These are phyloP conservation scores for western clawed frog (Xenopus tropicalis) DNA, from an alignment of 2,113 vertebrate genomes.

Conservation along the genomic window DNA sequence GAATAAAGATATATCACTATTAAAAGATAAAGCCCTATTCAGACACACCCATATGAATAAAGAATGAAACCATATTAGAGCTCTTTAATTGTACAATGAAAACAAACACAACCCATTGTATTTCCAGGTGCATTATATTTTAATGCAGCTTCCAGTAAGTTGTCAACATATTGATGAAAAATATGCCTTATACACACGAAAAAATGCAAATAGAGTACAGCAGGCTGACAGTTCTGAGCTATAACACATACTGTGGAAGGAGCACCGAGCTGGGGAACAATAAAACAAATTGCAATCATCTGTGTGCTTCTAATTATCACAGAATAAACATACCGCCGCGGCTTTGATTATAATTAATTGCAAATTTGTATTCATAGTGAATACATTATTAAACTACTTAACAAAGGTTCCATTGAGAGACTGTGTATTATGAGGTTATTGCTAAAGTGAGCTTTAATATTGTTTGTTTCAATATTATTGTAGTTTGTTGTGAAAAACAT, in stretches of 20 bases:
- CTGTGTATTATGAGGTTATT: neutral
- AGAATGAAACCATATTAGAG: too few relatives aligned
- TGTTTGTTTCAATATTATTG: neutral
- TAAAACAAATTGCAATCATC: slow-evolving; percentile 2
- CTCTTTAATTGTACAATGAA: too few relatives aligned
- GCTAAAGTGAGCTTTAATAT: neutral
- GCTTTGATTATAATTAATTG: slow-evolving; percentile 2
- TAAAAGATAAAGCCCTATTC: too few relatives aligned
- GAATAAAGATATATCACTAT: too few relatives aligned
- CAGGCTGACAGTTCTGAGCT: neutral
- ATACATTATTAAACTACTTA: neutral
- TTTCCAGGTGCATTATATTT: too few relatives aligned
- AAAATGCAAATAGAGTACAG: neutral
- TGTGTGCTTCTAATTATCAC: slow-evolving; percentile 2
- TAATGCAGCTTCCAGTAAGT: too few relatives aligned
- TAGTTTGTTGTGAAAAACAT: neutral
- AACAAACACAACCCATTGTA: too few relatives aligned
- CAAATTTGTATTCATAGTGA: slow-evolving; percentile 13
- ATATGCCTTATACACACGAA: neutral
- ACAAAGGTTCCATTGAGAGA: neutral
- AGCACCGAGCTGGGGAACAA: neutral
- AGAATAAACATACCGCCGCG: neutral
- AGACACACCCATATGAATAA: too few relatives aligned
- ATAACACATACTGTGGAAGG: neutral
- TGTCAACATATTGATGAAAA: too few relatives aligned